Evolutionary conservation across 2,888 invertebrate genomes (phyloP).

Genomic region (Aspidiotus rigidus): DNA sequence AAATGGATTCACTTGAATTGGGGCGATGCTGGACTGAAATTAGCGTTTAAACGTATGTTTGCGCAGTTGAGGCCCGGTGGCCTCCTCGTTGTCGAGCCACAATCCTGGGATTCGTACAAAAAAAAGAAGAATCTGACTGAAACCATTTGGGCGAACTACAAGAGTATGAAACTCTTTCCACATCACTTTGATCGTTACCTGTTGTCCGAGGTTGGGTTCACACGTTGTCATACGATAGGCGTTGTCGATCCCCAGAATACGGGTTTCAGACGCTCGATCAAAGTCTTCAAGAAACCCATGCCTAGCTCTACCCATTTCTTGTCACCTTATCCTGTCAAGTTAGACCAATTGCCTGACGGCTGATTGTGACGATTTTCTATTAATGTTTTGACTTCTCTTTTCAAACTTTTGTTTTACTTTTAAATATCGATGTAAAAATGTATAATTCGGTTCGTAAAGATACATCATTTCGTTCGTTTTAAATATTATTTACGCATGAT

Average conservation of each 20-base stretch:
- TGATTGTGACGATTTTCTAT: too few relatives aligned
- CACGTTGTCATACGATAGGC: conserved; percentile 76
- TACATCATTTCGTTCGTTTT: too few relatives aligned
- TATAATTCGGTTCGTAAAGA: too few relatives aligned
- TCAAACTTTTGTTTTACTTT: too few relatives aligned
- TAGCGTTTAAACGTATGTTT: conserved; percentile 84
- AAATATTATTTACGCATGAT: too few relatives aligned
- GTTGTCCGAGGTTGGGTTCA: conserved; percentile 85
- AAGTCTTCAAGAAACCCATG: conserved; percentile 42
- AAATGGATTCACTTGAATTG: conserved; percentile 98
- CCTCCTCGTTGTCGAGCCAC: conserved; percentile 84
- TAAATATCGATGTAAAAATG: too few relatives aligned
- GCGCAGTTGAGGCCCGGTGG: conserved; percentile 87
- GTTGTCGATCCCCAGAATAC: conserved; percentile 72
- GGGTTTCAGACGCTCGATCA: conserved; percentile 76
- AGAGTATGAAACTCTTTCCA: conserved; percentile 77
- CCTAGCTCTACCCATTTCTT: neutral
- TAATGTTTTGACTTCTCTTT: too few relatives aligned
- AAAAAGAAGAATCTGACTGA: conserved; percentile 78
- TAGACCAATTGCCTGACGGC: too few relatives aligned
- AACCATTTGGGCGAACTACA: conserved; percentile 74
- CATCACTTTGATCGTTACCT: conserved; percentile 89
- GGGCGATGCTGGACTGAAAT: conserved; percentile 88
- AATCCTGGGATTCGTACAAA: conserved; percentile 89
- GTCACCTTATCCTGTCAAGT: neutral